Base-by-base conservation (phyloP, 2,797 vertebrate genomes). In the Cyclura pinguis region DNA sequence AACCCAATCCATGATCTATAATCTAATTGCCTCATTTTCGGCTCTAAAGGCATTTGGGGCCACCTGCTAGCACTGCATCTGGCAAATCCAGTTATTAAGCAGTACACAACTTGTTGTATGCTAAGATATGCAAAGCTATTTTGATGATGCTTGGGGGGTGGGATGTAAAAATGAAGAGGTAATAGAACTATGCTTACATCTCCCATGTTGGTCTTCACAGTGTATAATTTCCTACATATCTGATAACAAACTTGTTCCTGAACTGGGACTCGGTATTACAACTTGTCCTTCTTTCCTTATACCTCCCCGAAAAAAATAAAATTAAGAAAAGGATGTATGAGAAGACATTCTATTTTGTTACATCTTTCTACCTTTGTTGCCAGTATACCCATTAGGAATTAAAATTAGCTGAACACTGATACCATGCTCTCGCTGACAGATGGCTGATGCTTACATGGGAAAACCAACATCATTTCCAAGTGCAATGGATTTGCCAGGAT, bases 11-110 rank as follows among this genome's bases (percentile, higher is more conserved):
- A 88, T 90, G 89, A 87, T 90, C 13, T 14, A 85, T 88, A 91
- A 90, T 89, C 50, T 92, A 93, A 96, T 93, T 92, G 90, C 88
- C 91, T 95, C 90, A 87, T 92, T 92, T 96, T 94, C 93, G 69
- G 88, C 95, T 92, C 93, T 95, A 96, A 97, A 95, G 95, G 92
- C 93, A 94, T 97, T 95, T 94, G 6, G 10, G 59, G 35, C 69
- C 93, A 96, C 95, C 96, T 94, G 95, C 96, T 95, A 95, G 91
- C 89, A 42, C 89, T 81, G 91, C 96, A 97, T 95, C 96, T 97
- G 97, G 96, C 93, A 94, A 95, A 97, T 94, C 93, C 92, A 90
- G 92, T 97, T 94, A 96, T 52, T 89, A 78, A 77, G 94, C 95
- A 94, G 95, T 95, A 88, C 57, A 76, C 59, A 72, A 38, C 64